Evolutionary conservation across 2,797 vertebrate species (phyloP).

Genomic region (Diplodus puntazzo): DNA sequence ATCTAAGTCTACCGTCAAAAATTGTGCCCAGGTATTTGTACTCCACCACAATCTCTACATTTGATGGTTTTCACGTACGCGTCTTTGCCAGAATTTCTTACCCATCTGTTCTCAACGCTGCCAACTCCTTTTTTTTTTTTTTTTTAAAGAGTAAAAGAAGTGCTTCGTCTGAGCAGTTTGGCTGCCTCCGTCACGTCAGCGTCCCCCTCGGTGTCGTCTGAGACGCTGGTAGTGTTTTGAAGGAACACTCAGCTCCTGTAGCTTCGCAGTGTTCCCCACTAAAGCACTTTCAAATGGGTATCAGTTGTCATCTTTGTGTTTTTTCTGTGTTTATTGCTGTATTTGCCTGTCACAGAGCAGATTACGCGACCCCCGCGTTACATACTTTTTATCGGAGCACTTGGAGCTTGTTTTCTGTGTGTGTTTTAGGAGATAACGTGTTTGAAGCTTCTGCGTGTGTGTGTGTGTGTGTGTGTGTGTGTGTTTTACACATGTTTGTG

Average conservation of each 20-base stretch:
- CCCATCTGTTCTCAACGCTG: background rate
- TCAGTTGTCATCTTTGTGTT: conserved; percentile 43
- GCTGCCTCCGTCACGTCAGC: conserved; percentile 37
- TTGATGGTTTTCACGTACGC: too few relatives aligned
- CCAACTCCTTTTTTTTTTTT: background rate
- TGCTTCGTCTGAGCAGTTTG: background rate
- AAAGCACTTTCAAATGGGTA: conserved; percentile 20
- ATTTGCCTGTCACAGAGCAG: background rate
- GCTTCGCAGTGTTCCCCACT: conserved; percentile 50
- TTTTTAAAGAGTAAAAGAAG: background rate
- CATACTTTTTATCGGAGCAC: conserved; percentile 32
- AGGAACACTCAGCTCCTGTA: conserved; percentile 46
- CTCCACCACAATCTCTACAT: too few relatives aligned
- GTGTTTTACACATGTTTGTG: conserved; percentile 24
- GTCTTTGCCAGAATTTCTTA: background rate
- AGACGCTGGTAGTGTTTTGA: conserved; percentile 34
- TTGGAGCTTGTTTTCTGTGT: conserved; percentile 24
- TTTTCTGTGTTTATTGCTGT: conserved; percentile 5
- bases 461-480: conserved; percentile 2
- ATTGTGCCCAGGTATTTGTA: too few relatives aligned
- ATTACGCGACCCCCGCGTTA: conserved; percentile 32
- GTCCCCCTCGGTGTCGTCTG: conserved; percentile 15
- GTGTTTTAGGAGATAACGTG: conserved; percentile 45
- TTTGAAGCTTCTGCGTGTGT: conserved; percentile 33
- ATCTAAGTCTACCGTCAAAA: too few relatives aligned